Percentiles rank a stretch among this genome's conserved stretches.
Evolutionary conservation across 1,140 invertebrate genomes (phyloP).

Genomic region (Daktulosphaira vitifoliae): DNA sequence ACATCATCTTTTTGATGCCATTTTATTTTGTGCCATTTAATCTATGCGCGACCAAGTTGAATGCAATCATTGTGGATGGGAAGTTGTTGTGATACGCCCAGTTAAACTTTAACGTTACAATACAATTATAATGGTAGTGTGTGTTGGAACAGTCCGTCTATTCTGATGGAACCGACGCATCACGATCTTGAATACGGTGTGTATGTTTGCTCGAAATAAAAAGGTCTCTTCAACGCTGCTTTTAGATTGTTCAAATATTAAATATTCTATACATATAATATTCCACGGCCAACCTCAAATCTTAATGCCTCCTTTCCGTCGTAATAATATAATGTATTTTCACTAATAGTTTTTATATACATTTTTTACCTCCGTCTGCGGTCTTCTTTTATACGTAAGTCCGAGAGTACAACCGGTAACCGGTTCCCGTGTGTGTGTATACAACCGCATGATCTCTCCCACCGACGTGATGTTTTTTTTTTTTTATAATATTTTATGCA

Average conservation of each 20-base stretch:
- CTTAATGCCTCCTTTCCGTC: slow-evolving; percentile 10
- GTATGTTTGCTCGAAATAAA: background rate
- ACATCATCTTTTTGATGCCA: no score
- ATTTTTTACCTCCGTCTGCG: slow-evolving; percentile 12
- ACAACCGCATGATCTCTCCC: background rate
- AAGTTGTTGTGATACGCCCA: no score
- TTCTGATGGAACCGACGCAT: no score
- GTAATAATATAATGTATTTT: slow-evolving; percentile 17
- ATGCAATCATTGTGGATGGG: no score
- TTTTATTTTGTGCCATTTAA: no score
- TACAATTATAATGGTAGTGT: no score
- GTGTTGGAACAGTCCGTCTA: no score
- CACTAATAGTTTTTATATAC: slow-evolving; percentile 33
- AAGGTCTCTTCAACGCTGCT: slow-evolving; percentile 4
- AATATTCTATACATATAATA: background rate
- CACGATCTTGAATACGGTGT: no score
- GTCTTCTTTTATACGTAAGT: slow-evolving; percentile 1
- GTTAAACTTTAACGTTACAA: no score
- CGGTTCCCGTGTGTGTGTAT: background rate
- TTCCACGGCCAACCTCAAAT: background rate
- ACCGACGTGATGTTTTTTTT: background rate
- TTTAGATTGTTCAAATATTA: slow-evolving; percentile 11
- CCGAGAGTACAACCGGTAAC: slow-evolving; percentile 4
- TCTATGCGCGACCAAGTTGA: no score
- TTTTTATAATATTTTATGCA: no score